Conservation (phyloP, 1,140 invertebrate genomes). For the Lerema accius region DNA sequence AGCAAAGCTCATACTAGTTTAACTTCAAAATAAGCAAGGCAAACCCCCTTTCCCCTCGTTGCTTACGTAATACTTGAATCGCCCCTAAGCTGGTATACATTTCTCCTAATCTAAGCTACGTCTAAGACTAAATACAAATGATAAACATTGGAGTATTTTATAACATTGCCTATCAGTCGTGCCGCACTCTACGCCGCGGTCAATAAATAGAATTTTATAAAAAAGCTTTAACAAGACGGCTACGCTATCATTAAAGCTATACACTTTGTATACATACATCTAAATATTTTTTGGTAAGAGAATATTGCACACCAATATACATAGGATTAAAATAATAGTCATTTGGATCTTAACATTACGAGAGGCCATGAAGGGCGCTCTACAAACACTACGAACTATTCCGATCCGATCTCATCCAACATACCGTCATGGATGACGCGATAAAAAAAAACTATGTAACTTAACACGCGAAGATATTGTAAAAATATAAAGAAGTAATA, state of each 20-base stretch:
- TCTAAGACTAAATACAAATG: constrained; percentile 69
- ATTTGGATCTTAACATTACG: constrained; percentile 13
- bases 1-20: too few species aligned
- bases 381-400: constrained; percentile 23
- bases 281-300: constrained; percentile 75
- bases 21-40: too few species aligned
- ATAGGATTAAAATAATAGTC: constrained; percentile 23
- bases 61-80: too few species aligned
- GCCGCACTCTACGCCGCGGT: constrained; percentile 72
- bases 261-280: constrained; percentile 78
- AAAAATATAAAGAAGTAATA: constrained; percentile 12
- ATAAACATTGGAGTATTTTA: constrained; percentile 76
- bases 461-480: neutral
- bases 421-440: neutral
- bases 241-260: constrained; percentile 79
- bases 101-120: constrained; percentile 50
- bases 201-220: constrained; percentile 80
- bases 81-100: constrained; percentile 71
- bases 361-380: constrained; percentile 52
- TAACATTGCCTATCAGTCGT: constrained; percentile 77
- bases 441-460: neutral
- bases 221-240: constrained; percentile 81
- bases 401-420: neutral
- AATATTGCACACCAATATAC: constrained; percentile 69
- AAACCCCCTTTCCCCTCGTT: too few species aligned